Percentiles rank a stretch among this genome's conserved stretches.
These are phyloP conservation scores for Lamproptera curius DNA, from an alignment of 2,888 invertebrate genomes.

Conservation along the genomic window DNA sequence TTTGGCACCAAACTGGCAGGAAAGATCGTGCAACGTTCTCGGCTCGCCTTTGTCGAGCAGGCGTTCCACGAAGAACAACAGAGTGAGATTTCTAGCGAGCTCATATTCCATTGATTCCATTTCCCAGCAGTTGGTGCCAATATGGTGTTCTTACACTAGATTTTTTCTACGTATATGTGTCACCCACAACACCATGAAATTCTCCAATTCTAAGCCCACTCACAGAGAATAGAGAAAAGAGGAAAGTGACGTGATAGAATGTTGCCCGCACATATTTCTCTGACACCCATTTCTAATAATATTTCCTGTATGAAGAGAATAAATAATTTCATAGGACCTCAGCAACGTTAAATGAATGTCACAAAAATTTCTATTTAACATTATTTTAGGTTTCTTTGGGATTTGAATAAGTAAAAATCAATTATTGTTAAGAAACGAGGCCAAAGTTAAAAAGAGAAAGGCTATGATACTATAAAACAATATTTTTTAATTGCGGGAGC, in stretches of 20 bases:
- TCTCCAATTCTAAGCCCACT: constrained; percentile 55
- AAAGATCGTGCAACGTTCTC: constrained; percentile 96
- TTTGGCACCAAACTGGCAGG: constrained; percentile 99
- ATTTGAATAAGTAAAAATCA: neutral
- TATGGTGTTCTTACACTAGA: constrained; percentile 70
- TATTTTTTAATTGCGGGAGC: too few relatives aligned
- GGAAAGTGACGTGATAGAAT: constrained; percentile 39
- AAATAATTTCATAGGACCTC: too few relatives aligned
- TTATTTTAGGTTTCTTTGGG: neutral
- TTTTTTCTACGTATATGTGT: constrained; percentile 75
- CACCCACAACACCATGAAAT: constrained; percentile 78
- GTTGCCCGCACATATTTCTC: constrained; percentile 29
- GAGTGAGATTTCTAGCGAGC: constrained; percentile 94
- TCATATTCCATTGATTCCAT: constrained; percentile 98
- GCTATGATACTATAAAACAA: too few relatives aligned
- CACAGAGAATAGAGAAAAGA: constrained; percentile 61
- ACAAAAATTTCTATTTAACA: too few relatives aligned
- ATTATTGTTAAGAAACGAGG: too few relatives aligned
- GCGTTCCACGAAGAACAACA: constrained; percentile 98
- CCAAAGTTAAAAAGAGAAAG: too few relatives aligned
- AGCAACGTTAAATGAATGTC: too few relatives aligned
- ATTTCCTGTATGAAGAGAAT: too few relatives aligned
- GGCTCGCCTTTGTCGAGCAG: constrained; percentile 98
- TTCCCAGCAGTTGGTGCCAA: constrained; percentile 77
- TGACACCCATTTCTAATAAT: constrained; percentile 11